Evolutionary conservation across 2,797 vertebrate species (phyloP), one percentile per base, ranked within the genome.

Genomic region (Chaetophractus vellerosus): DNA sequence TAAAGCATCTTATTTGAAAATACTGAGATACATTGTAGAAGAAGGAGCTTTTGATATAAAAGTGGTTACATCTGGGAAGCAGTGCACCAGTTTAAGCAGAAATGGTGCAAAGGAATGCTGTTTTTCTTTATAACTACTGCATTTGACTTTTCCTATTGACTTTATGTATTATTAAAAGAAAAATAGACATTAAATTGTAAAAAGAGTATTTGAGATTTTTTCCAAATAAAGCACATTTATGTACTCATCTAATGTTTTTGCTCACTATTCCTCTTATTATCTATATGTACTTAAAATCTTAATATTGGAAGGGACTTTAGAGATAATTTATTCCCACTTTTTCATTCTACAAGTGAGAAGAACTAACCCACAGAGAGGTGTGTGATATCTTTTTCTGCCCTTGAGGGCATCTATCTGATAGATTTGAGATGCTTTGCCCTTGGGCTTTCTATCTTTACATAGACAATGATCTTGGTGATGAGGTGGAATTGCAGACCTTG

Each of bases 401-500:
- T 41, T 31, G 12, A 18, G 15, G 11, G 59, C 41, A 48, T n/a
- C n/a, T 61, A 11, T 26, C 69, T 33, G 69, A n/a, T 14, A 50
- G 38, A 48, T 2, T 18, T 6, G 9, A 16, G 28, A 5, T 15
- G 57, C 41, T 9, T 28, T 0, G 1, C 31, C 50, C 28, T 1
- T 1, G 71, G 45, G n/a, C 7, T 52, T 31, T 48, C 23, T 6
- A 12, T 52, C n/a, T 15, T 50, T 7, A 19, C 2, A 6, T 3
- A 9, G 85, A 50, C 71, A 2, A 3, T 36, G 24, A 21, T 72
- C 7, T 55, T 0, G 18, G 11, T 23, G 24, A 24, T 41, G 33
- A 19, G 15, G 23, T 1, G 4, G 72, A 31, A 7, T 6, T 11
- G 26, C 5, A 28, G 26, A 31, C 28, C 16, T 57, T 61, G 12